Evolutionary conservation across 2,888 invertebrate species (phyloP).

Genomic region (Sinotaia quadrata): DNA sequence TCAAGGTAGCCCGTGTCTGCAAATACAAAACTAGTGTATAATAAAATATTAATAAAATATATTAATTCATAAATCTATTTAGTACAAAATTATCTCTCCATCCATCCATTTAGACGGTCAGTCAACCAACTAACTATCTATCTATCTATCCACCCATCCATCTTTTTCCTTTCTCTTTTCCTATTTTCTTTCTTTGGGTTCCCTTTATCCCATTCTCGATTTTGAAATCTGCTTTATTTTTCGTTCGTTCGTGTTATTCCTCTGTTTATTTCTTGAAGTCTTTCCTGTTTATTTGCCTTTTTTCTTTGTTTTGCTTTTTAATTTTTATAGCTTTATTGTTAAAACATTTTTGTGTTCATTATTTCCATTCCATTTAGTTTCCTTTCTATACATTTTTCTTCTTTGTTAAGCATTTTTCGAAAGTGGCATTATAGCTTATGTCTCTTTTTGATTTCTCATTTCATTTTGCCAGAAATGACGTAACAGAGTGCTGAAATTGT

Average conservation of each 20-base stretch:
- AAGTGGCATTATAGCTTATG: not conserved
- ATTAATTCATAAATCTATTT: no score
- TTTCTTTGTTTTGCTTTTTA: not conserved
- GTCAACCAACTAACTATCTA: not conserved
- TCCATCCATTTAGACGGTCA: no score
- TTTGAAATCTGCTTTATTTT: not conserved
- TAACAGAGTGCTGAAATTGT: not conserved
- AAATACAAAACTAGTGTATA: no score
- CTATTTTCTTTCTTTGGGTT: not conserved
- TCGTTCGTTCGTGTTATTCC: not conserved
- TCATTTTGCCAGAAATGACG: not conserved
- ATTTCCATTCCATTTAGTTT: not conserved
- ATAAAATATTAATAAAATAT: no score
- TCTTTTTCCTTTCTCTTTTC: not conserved
- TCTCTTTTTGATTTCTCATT: no score
- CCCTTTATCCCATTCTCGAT: not conserved
- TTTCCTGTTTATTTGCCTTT: not conserved
- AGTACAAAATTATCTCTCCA: no score
- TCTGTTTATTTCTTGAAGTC: not conserved
- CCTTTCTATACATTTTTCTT: not conserved
- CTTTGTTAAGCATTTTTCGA: not conserved
- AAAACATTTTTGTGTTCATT: not conserved
- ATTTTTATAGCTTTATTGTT: not conserved
- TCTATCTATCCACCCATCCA: not conserved
- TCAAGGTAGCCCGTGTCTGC: no score